Evolutionary conservation across 1,140 invertebrate genomes (phyloP).

Genomic region (Uloborus diversus): DNA sequence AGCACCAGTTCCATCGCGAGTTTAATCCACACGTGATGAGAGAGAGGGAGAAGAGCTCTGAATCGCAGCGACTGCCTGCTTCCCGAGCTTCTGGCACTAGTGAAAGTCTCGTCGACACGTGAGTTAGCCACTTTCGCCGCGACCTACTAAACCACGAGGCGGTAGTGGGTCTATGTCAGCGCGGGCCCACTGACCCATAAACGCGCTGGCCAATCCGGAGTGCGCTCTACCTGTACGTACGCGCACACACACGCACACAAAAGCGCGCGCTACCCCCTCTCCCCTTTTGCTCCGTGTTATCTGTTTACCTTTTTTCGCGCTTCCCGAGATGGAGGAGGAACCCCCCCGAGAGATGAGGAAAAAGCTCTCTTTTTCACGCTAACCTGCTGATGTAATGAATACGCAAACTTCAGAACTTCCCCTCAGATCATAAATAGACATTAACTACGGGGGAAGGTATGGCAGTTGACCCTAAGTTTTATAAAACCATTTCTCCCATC

Average conservation of each 20-base stretch:
- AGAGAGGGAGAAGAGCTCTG: neutral
- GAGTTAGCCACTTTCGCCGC: slow-evolving; percentile 50
- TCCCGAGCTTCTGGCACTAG: neutral
- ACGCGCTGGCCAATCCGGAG: slow-evolving; percentile 27
- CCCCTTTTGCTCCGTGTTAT: neutral
- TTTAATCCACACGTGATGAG: neutral
- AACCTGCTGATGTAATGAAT: too few species aligned
- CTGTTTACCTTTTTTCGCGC: slow-evolving; percentile 10
- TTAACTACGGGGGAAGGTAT: too few species aligned
- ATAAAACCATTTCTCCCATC: too few species aligned
- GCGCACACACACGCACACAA: slow-evolving; percentile 16
- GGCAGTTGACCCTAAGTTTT: too few species aligned
- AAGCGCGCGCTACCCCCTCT: neutral
- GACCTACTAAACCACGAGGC: slow-evolving; percentile 47
- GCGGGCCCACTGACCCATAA: slow-evolving; percentile 53
- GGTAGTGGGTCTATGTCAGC: slow-evolving; percentile 54
- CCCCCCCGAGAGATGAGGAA: too few species aligned
- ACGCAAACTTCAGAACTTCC: too few species aligned
- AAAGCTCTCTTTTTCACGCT: too few species aligned
- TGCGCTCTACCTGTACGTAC: slow-evolving; percentile 47
- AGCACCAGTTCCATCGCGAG: neutral
- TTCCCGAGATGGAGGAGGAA: too few species aligned
- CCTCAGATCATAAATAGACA: too few species aligned
- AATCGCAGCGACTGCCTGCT: neutral
- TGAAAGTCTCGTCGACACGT: slow-evolving; percentile 40